A percentile compares a stretch with the other conserved stretches of the same genome.
phyloP scores from a whole-genome alignment of 1,140 invertebrate species.

The Brachionus koreanus region DNA sequence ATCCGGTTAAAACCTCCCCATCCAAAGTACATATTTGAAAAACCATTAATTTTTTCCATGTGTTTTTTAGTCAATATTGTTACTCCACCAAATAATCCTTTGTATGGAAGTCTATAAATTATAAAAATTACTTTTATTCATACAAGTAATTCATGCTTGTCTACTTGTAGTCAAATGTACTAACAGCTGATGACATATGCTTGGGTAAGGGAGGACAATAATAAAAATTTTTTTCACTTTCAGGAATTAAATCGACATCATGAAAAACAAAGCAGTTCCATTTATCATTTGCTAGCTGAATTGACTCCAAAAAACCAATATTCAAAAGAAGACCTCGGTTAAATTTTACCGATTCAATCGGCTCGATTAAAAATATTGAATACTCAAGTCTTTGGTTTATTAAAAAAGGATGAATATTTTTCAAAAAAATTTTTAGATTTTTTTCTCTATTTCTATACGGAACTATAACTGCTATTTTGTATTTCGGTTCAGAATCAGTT shows the following conservation, averaged over 20 bases:
- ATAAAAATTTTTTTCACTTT: slow-evolving; percentile 81
- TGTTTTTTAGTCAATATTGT: slow-evolving; percentile 62
- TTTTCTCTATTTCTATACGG: slow-evolving; percentile 75
- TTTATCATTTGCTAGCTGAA: slow-evolving; percentile 62
- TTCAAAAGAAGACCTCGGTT: slow-evolving; percentile 88
- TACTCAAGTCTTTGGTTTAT: slow-evolving; percentile 79
- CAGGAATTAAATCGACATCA: slow-evolving; percentile 84
- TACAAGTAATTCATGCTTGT: neutral
- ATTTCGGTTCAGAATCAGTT: neutral
- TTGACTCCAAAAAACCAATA: slow-evolving; percentile 65
- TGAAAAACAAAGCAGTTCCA: slow-evolving; percentile 77
- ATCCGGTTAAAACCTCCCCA: slow-evolving; percentile 60
- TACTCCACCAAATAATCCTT: slow-evolving; percentile 71
- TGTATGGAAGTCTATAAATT: slow-evolving; percentile 67
- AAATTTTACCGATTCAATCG: slow-evolving; percentile 63
- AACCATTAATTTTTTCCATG: slow-evolving; percentile 75
- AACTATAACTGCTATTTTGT: slow-evolving; percentile 70
- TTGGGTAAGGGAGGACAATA: slow-evolving; percentile 78
- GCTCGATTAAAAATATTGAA: slow-evolving; percentile 80
- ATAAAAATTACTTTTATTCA: neutral
- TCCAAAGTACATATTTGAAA: slow-evolving; percentile 77
- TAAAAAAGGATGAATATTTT: slow-evolving; percentile 83
- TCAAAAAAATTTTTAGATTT: slow-evolving; percentile 74
- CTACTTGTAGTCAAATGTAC: slow-evolving; percentile 14
- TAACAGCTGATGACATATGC: slow-evolving; percentile 59